Conservation (phyloP, 2,797 vertebrate species). For the Gymnopithys bicolor region DNA sequence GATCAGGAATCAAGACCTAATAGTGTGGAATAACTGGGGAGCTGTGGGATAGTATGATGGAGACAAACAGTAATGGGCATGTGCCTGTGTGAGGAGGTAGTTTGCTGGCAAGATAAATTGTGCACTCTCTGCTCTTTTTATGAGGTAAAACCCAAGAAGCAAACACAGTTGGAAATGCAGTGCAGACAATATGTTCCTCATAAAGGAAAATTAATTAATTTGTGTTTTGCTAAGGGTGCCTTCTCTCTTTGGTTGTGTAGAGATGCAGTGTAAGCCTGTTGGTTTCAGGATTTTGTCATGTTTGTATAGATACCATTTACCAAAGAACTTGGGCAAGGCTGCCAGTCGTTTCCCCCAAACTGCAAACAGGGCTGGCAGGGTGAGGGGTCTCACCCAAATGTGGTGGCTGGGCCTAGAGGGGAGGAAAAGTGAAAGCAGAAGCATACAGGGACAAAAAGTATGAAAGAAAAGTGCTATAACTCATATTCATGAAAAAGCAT, state of each 20-base stretch:
- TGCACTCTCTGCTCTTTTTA: background rate
- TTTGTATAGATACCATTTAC: fast-evolving
- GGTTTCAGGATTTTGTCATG: fast-evolving
- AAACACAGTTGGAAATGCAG: background rate
- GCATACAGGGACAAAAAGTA: background rate
- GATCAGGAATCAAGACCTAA: background rate
- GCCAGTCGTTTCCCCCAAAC: fast-evolving
- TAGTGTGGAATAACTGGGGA: background rate
- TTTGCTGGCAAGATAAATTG: background rate
- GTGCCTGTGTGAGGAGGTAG: background rate
- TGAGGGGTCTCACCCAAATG: fast-evolving
- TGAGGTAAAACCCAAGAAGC: background rate
- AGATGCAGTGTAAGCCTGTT: fast-evolving
- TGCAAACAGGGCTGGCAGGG: background rate
- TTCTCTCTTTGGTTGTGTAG: background rate
- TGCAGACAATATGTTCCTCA: background rate
- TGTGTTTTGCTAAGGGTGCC: background rate
- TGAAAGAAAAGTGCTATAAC: fast-evolving
- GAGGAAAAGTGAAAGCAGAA: background rate
- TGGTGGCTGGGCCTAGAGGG: background rate
- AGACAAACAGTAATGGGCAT: background rate
- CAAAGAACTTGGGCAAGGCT: fast-evolving
- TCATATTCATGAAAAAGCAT: background rate
- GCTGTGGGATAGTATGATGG: background rate
- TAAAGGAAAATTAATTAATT: background rate